Conservation (phyloP, 2,797 vertebrate genomes). For the Phylloscopus collybita region DNA sequence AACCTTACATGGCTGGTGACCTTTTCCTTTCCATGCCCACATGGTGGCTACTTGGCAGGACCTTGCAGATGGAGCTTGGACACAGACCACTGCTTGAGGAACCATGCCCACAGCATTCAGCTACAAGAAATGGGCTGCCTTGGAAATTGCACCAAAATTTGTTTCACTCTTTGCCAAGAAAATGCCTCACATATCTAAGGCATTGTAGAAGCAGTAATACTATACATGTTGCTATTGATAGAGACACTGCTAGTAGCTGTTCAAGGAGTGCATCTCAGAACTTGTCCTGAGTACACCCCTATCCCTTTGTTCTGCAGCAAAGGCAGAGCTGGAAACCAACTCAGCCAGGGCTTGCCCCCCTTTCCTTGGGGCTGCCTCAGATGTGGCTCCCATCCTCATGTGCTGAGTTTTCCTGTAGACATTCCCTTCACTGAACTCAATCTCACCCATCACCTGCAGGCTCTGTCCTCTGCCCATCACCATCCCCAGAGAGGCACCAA, state of each 20-base stretch:
- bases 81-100: neutral
- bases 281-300: neutral
- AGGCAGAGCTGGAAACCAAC: neutral
- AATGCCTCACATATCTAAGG: neutral
- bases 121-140: neutral
- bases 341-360: too few relatives aligned
- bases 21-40: neutral
- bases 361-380: neutral
- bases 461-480: neutral
- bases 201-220: neutral
- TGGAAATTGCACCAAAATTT: neutral
- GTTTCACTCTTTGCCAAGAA: neutral
- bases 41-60: neutral
- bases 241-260: neutral
- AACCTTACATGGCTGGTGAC: neutral
- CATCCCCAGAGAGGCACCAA: neutral
- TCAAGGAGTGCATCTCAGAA: neutral
- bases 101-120: neutral
- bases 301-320: neutral
- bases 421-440: neutral
- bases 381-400: neutral
- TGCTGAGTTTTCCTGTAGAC: neutral
- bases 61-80: neutral
- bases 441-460: rapidly evolving
- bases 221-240: neutral